Evolutionary conservation across 2,113 vertebrate genomes (phyloP).

Genomic region (Hirundichthys speculiger): DNA sequence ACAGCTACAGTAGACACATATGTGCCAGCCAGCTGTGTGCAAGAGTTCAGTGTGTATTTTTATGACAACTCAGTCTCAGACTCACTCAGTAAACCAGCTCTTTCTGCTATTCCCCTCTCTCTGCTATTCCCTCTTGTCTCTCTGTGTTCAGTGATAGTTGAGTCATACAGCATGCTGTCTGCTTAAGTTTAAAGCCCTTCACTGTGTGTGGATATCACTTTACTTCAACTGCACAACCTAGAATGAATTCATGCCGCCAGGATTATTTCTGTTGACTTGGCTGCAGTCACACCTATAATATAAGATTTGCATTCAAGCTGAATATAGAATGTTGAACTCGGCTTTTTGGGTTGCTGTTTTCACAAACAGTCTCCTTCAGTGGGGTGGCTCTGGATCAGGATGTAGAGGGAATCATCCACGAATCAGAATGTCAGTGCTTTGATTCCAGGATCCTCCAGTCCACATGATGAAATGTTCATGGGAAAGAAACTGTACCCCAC

Average conservation of each 20-base stretch:
- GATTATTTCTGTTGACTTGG: background rate
- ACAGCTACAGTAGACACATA: background rate
- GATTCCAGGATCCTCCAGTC: background rate
- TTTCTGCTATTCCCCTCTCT: background rate
- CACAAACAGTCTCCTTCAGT: background rate
- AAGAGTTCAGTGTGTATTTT: background rate
- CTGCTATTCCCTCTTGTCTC: constrained; percentile 2
- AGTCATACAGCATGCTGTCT: constrained; percentile 1
- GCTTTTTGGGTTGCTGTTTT: too few relatives aligned
- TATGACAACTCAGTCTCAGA: constrained; percentile 9
- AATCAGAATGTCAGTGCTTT: background rate
- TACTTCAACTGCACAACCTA: background rate
- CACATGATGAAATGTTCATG: background rate
- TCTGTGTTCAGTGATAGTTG: background rate
- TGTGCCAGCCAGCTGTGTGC: background rate
- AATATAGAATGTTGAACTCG: background rate
- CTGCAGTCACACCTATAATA: constrained; percentile 2
- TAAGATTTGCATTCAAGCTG: background rate
- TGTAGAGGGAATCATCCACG: background rate
- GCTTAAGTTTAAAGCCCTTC: background rate
- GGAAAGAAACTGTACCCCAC: background rate
- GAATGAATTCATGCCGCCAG: background rate
- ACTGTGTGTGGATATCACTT: background rate
- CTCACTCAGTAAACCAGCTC: background rate
- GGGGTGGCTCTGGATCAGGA: background rate